These are phyloP conservation scores for Gymnoscelis rufifasciata DNA, from an alignment of 2,888 invertebrate species.

Conservation along the genomic window DNA sequence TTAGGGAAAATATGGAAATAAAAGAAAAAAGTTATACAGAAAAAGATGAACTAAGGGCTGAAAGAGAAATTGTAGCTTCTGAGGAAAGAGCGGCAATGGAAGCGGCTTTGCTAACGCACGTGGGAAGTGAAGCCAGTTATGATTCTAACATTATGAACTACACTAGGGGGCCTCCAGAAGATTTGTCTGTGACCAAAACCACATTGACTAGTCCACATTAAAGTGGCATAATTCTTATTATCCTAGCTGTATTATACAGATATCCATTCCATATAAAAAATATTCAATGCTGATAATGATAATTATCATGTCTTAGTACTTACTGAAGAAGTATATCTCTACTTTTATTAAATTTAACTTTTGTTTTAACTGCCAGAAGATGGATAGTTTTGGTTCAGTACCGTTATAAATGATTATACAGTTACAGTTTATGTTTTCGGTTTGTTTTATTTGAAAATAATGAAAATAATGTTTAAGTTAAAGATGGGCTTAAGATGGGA, in stretches of 20 bases:
- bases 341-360: background rate
- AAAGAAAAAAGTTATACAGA: slow-evolving; percentile 52
- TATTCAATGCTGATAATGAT: too few species aligned
- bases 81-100: slow-evolving; percentile 57
- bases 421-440: too few species aligned
- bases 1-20: slow-evolving; percentile 59
- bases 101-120: slow-evolving; percentile 45
- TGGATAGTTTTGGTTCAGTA: slow-evolving; percentile 1
- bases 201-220: slow-evolving; percentile 31
- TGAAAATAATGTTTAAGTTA: too few species aligned
- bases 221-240: slow-evolving; percentile 7
- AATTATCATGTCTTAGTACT: too few species aligned
- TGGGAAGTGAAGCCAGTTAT: slow-evolving; percentile 64
- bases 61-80: slow-evolving; percentile 53
- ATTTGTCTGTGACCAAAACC: slow-evolving; percentile 30
- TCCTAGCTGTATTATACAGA: too few species aligned
- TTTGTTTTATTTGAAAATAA: too few species aligned
- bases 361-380: too few species aligned
- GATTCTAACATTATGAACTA: slow-evolving; percentile 64
- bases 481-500: too few species aligned
- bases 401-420: too few species aligned
- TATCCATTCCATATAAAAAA: too few species aligned
- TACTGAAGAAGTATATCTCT: too few species aligned
- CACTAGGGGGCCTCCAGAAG: slow-evolving; percentile 39
- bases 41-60: slow-evolving; percentile 49